Evolutionary conservation across 2,797 vertebrate genomes (phyloP).

Genomic region (Sciaenops ocellatus): DNA sequence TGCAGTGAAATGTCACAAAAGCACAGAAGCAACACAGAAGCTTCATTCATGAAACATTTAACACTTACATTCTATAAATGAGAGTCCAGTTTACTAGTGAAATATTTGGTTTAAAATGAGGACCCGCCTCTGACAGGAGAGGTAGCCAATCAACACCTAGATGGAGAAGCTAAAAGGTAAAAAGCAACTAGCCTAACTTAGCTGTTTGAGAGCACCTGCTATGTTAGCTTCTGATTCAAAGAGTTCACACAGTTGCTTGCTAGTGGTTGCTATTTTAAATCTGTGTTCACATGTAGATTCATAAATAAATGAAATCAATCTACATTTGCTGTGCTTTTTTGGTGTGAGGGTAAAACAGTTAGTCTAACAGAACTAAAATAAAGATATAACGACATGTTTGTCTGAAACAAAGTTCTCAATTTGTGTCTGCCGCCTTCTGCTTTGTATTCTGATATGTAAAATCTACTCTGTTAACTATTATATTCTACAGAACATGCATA

Average conservation of each 20-base stretch:
- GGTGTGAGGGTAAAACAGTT: not conserved
- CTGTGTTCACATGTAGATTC: not conserved
- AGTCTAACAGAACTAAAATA: not conserved
- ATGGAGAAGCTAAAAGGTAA: not conserved
- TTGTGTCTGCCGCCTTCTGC: not conserved
- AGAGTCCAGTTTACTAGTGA: no score
- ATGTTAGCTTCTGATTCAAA: not conserved
- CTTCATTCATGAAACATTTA: no score
- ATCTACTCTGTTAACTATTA: not conserved
- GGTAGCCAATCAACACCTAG: no score
- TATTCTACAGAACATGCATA: slow-evolving; percentile 12
- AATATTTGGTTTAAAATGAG: no score
- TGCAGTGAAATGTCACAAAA: no score
- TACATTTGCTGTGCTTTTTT: not conserved
- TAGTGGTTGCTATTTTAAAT: not conserved
- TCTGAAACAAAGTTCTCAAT: not conserved
- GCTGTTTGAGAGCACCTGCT: not conserved
- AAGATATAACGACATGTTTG: not conserved
- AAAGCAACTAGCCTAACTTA: not conserved
- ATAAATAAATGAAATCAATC: not conserved
- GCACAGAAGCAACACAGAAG: no score
- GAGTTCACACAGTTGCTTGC: not conserved
- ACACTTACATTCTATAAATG: no score
- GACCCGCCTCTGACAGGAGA: no score
- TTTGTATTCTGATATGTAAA: not conserved